Evolutionary conservation across 2,888 invertebrate species (phyloP).

Genomic region (Xestia ashworthii): DNA sequence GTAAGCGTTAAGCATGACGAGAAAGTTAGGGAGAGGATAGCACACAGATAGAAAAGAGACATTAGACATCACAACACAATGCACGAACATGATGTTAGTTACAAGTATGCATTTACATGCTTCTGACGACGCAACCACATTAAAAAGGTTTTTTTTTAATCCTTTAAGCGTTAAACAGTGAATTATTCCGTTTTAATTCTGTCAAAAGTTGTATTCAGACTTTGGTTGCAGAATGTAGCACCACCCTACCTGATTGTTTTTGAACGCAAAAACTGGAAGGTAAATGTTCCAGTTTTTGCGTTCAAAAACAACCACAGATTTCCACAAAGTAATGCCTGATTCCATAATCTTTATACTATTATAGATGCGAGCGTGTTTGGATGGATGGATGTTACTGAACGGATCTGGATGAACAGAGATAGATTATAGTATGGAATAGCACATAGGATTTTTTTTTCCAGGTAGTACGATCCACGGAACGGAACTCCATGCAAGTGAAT

Average conservation of each 20-base stretch:
- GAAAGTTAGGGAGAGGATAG: slow-evolving; percentile 76
- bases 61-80: slow-evolving; percentile 63
- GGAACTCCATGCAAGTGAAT: too few species aligned
- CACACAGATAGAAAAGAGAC: slow-evolving; percentile 52
- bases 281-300: too few species aligned
- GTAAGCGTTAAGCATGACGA: slow-evolving; percentile 75
- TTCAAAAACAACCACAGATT: too few species aligned
- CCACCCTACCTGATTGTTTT: neutral
- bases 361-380: too few species aligned
- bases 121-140: slow-evolving; percentile 27
- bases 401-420: too few species aligned
- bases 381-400: too few species aligned
- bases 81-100: slow-evolving; percentile 61
- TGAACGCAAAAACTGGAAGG: neutral
- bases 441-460: too few species aligned
- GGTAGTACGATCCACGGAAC: too few species aligned
- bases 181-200: neutral
- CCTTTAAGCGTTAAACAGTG: neutral
- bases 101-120: slow-evolving; percentile 64
- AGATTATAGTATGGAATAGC: too few species aligned
- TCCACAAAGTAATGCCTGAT: neutral
- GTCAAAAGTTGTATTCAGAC: neutral
- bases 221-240: neutral
- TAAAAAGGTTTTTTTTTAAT: neutral
- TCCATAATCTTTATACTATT: neutral